Evolutionary conservation across 2,797 vertebrate species (phyloP).

Genomic region (Poeciliopsis presidionis): DNA sequence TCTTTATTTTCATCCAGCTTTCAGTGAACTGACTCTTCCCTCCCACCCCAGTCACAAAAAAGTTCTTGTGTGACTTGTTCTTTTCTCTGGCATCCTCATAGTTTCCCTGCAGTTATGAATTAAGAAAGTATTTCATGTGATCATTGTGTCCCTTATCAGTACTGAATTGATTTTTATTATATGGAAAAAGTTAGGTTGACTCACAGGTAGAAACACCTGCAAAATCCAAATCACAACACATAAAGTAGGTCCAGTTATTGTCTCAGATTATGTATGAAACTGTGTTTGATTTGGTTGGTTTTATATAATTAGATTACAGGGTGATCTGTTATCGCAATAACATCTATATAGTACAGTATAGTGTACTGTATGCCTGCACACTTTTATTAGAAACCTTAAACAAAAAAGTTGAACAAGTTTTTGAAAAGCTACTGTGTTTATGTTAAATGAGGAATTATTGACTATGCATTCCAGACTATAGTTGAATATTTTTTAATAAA

Average conservation of each 20-base stretch:
- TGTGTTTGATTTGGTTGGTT: not conserved
- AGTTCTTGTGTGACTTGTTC: constrained; percentile 16
- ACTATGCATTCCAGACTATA: not conserved
- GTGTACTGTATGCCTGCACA: not conserved
- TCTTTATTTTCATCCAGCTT: constrained; percentile 78
- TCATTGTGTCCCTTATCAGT: not conserved
- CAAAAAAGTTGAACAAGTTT: not conserved
- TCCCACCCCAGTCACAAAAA: constrained; percentile 6
- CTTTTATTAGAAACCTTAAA: not conserved
- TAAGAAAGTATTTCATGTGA: not conserved
- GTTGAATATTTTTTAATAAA: not conserved
- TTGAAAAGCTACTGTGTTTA: not conserved
- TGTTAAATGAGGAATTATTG: not conserved
- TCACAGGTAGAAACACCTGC: not conserved
- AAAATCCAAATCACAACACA: not conserved
- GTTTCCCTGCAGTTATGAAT: constrained; percentile 2
- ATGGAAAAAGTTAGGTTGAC: not conserved
- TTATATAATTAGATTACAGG: not conserved
- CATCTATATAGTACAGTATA: not conserved
- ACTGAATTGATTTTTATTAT: not conserved
- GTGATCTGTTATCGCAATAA: not conserved
- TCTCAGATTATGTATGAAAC: not conserved
- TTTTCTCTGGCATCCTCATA: not conserved
- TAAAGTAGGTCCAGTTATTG: not conserved
- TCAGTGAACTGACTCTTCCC: constrained; percentile 59